Evolutionary conservation across 2,888 invertebrate genomes (phyloP), one percentile per base, ranked within the genome.

Genomic region (Mystacides longicornis): DNA sequence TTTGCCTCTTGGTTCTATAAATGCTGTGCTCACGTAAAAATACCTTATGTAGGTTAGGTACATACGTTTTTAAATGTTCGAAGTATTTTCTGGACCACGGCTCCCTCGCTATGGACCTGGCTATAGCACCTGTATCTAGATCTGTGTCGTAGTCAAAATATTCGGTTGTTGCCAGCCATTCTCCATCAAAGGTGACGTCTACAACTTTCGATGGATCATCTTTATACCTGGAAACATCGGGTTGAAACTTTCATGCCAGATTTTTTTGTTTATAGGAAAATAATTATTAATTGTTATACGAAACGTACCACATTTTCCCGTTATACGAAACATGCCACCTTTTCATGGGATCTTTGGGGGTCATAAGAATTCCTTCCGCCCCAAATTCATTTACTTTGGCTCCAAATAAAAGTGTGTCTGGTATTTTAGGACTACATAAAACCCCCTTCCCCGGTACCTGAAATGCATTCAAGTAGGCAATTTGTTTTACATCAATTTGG

Each of bases 121-220:
- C 86, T 64, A 89, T 73, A 0, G 83, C 72, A 1, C 78, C 71
- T 0, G 81, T 79, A 62, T 86, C 77, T 46, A 88, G 73, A 62
- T 89, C 86, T 0, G 81, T 79, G 67, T 90, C 89, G 65, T 82
- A 90, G 65, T 89, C 83, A 67, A 89, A 90, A 67, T 81, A 78
- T 0, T 74, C 74, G 23, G 80, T 73, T 19, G 79, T 76, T 0
- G 85, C 82, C 3, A 67, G 74, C 82, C 85, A 88, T 48, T 78
- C 77, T 0, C 83, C 78, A 52, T 78, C 71, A 66, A 89, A 75
- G 9, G 78, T 75, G 2, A 87, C 82, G 2, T 82, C 67, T 1
- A 82, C 73, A 1, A 72, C 45, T 60, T 75, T 74, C 1, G 64
- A 63, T 0, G 77, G 75, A 20, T 79, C 71, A 37, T 72, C 71